These are phyloP conservation scores for Myripristis murdjan DNA, from an alignment of 2,797 vertebrate species.

Conservation along the genomic window DNA sequence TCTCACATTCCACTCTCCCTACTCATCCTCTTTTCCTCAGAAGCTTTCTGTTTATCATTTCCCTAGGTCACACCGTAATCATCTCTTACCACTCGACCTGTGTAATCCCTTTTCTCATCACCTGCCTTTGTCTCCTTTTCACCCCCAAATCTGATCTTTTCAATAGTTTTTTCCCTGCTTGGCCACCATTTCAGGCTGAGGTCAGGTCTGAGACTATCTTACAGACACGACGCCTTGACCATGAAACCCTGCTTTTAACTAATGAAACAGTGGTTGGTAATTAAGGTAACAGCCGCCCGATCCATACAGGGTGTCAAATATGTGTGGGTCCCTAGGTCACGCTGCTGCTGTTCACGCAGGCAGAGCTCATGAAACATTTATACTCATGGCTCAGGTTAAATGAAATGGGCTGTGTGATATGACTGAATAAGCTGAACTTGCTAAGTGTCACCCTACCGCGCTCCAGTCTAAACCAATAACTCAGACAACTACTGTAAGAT, in stretches of 20 bases:
- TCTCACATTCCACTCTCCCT: background rate
- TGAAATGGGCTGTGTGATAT: slow-evolving; percentile 63
- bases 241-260: slow-evolving; percentile 34
- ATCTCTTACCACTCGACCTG: slow-evolving; percentile 52
- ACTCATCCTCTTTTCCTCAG: slow-evolving; percentile 12
- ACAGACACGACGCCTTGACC: background rate
- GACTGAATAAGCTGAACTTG: slow-evolving; percentile 68
- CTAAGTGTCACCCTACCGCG: slow-evolving; percentile 48
- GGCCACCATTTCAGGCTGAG: slow-evolving; percentile 43
- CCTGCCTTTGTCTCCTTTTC: slow-evolving; percentile 22
- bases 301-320: slow-evolving; percentile 41
- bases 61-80: slow-evolving; percentile 47
- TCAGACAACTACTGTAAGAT: slow-evolving; percentile 47
- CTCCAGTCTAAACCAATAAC: slow-evolving; percentile 57
- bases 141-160: slow-evolving; percentile 21
- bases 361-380: slow-evolving; percentile 76
- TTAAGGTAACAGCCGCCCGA: slow-evolving; percentile 39
- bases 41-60: slow-evolving; percentile 35
- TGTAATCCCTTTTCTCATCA: slow-evolving; percentile 52
- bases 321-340: slow-evolving; percentile 54
- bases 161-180: slow-evolving; percentile 38
- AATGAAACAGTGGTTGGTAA: slow-evolving; percentile 32
- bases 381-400: slow-evolving; percentile 57
- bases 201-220: slow-evolving; percentile 33
- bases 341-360: slow-evolving; percentile 47